Evolutionary conservation across 2,888 invertebrate species (phyloP), one percentile per base, ranked within the genome.

Genomic region (Pteria penguin): DNA sequence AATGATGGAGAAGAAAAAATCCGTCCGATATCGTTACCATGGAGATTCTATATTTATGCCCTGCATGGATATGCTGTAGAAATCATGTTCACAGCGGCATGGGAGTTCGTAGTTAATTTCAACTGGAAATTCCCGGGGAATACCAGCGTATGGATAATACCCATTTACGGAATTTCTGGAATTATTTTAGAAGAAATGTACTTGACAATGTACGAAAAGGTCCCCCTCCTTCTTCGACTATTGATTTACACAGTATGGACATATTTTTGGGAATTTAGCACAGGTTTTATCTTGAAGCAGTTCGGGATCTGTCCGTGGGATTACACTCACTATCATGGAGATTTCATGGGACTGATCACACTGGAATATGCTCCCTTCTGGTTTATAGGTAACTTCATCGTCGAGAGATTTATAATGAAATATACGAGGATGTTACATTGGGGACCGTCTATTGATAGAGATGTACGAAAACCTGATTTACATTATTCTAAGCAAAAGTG

Each of bases 261-360:
- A 18, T 93, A 93, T 83, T 65, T 87, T 18, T 93, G 93, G 93
- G 93, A 93, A 84, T 93, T 93, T 83, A 89, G 90, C 22, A 92
- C 93, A 31, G 94, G 94, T 4, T 90, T 87, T 72, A 65, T 93
- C n/a, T 87, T 94, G 36, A 89, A 90, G 58, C 87, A 91, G 72
- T 92, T 93, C 83, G 91, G 92, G 76, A 93, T 93, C 2, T 93
- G 93, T 85, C 93, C 93, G 0, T 93, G 94, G 94, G 93, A 94
- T 83, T 94, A 94, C 85, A 88, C 88, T 2, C 92, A 92, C 14
- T 93, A 93, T 85, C 82, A 89, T 52, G 93, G 92, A 75, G 93
- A 93, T 83, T 89, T 93, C 78, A 92, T 92, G 89, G 93, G 93
- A 4, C 86, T 93, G 33, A 91, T 94, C 58, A 93, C 93, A 2